These are phyloP conservation scores for Bryconaethiops microstoma DNA, from an alignment of 2,797 vertebrate species.

Conservation along the genomic window DNA sequence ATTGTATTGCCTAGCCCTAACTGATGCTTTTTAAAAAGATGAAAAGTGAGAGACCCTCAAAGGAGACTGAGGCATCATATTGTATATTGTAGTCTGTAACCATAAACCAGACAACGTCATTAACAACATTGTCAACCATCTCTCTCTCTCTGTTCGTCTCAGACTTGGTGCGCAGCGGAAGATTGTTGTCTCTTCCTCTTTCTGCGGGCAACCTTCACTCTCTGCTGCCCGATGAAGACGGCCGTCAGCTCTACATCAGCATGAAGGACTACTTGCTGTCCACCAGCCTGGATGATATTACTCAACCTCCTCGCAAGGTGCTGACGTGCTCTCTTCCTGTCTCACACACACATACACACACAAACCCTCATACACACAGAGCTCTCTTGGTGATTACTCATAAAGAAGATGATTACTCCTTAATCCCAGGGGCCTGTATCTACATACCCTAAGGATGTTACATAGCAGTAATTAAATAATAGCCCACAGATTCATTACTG, in stretches of 20 bases:
- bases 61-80: too few relatives aligned
- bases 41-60: too few relatives aligned
- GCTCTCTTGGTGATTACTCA: neutral
- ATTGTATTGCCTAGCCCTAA: too few relatives aligned
- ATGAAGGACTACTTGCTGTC: slow-evolving; percentile 82
- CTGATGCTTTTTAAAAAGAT: too few relatives aligned
- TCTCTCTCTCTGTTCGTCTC: slow-evolving; percentile 31
- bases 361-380: neutral
- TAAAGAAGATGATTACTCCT: slow-evolving; percentile 1
- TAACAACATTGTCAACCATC: neutral
- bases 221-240: slow-evolving; percentile 78
- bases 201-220: slow-evolving; percentile 77
- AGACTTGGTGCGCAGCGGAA: slow-evolving; percentile 80
- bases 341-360: too few relatives aligned
- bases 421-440: neutral
- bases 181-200: slow-evolving; percentile 76
- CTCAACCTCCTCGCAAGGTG: slow-evolving; percentile 79
- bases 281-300: slow-evolving; percentile 81
- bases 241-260: slow-evolving; percentile 77
- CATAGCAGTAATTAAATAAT: neutral
- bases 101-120: too few relatives aligned
- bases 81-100: too few relatives aligned
- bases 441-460: neutral
- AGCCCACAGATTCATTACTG: neutral
- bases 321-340: neutral